Conservation (phyloP, 37 sponge, comb jelly and placozoan species). For the Dysidea cf. avara region DNA sequence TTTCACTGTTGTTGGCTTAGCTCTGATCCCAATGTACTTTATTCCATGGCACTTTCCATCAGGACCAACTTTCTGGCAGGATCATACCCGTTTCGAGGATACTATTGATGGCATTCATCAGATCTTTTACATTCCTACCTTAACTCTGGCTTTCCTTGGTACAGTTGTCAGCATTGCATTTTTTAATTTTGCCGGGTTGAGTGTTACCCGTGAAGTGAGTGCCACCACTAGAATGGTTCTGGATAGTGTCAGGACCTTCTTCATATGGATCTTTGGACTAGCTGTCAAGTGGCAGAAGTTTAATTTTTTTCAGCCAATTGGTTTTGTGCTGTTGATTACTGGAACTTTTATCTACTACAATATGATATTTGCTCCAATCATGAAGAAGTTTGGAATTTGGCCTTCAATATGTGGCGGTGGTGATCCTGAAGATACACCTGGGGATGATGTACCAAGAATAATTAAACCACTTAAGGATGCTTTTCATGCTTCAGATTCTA, state of each 20-base stretch:
- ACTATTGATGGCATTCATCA: slow-evolving; percentile 82
- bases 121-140: slow-evolving; percentile 44
- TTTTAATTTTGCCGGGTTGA: slow-evolving; percentile 95
- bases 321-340: slow-evolving; percentile 74
- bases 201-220: slow-evolving; percentile 84
- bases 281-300: slow-evolving; percentile 82
- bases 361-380: slow-evolving; percentile 63
- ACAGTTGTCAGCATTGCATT: slow-evolving; percentile 91
- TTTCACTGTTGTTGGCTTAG: slow-evolving; percentile 59
- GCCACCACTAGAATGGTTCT: slow-evolving; percentile 95
- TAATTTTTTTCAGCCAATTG: slow-evolving; percentile 78
- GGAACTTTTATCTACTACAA: slow-evolving; percentile 94
- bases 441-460: too few relatives aligned
- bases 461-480: too few relatives aligned
- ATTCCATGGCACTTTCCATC: slow-evolving; percentile 88
- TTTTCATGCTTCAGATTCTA: too few relatives aligned
- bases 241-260: slow-evolving; percentile 86
- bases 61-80: slow-evolving; percentile 69
- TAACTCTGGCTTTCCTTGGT: slow-evolving; percentile 70
- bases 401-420: background rate
- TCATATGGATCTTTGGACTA: slow-evolving; percentile 92
- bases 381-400: background rate
- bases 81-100: slow-evolving; percentile 77
- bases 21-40: slow-evolving; percentile 92
- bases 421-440: too few relatives aligned